Percentiles rank a stretch among this genome's conserved stretches.
Conservation (phyloP, 2,113 vertebrate species). For the Apodemus sylvaticus region DNA sequence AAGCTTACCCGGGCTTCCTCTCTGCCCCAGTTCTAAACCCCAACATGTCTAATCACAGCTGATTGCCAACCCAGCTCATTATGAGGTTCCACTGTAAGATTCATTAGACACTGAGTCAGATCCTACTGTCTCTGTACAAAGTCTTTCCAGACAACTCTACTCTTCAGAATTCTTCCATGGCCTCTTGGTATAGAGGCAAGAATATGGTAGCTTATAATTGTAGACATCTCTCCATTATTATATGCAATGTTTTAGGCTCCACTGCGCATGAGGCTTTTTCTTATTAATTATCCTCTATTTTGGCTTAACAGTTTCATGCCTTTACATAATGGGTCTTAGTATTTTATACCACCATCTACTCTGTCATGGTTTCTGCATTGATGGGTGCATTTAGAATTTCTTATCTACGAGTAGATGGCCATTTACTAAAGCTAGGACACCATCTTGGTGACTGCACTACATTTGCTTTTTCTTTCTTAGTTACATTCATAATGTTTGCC, state of each 20-base stretch:
- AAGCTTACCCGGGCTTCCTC: not conserved
- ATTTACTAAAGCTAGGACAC: not conserved
- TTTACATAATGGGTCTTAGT: not conserved
- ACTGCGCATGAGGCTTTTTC: not conserved
- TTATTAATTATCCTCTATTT: not conserved
- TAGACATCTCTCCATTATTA: not conserved
- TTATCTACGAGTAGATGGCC: not conserved
- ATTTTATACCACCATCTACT: not conserved
- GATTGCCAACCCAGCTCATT: not conserved
- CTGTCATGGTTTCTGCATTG: not conserved
- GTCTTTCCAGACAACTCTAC: slow-evolving; percentile 14
- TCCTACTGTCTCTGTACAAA: not conserved
- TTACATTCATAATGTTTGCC: not conserved
- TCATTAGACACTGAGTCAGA: not conserved
- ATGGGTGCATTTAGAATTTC: not conserved
- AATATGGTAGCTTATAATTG: not conserved
- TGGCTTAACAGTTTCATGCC: not conserved
- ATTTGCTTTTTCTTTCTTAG: not conserved
- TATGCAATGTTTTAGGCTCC: not conserved
- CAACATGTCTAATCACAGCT: not conserved
- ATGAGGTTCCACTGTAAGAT: not conserved
- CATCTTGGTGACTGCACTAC: not conserved
- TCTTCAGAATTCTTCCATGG: not conserved
- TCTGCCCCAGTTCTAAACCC: not conserved
- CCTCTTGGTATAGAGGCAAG: not conserved